A percentile compares a stretch with the other conserved stretches of the same genome.
Evolutionary conservation across 2,888 invertebrate genomes (phyloP).

Genomic region (Drosophila kuntzei): DNA sequence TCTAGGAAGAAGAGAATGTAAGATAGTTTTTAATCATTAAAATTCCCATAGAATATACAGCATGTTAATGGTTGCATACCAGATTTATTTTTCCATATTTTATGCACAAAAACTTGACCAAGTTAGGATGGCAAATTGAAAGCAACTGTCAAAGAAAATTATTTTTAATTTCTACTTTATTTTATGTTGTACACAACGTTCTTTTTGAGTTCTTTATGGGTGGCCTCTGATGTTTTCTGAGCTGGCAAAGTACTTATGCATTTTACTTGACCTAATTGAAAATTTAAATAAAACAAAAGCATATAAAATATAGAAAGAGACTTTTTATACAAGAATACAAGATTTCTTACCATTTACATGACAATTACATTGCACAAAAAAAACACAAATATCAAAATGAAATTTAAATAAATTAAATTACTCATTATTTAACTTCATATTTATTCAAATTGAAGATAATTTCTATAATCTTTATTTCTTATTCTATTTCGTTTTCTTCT

Average conservation of each 20-base stretch:
- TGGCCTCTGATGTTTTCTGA: not conserved
- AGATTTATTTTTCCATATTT: not conserved
- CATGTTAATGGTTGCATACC: too few relatives aligned
- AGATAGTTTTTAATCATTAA: too few relatives aligned
- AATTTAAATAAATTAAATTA: not conserved
- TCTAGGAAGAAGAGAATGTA: too few relatives aligned
- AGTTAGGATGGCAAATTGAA: not conserved
- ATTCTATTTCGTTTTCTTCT: too few relatives aligned
- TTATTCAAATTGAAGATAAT: too few relatives aligned
- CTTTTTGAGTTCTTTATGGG: conserved; percentile 1
- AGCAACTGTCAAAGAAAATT: not conserved
- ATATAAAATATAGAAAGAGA: not conserved
- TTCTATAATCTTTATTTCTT: too few relatives aligned
- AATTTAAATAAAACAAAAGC: not conserved
- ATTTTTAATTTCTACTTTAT: conserved; percentile 4
- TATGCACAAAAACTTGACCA: not conserved
- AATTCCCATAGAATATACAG: too few relatives aligned
- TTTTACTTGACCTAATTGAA: conserved; percentile 9
- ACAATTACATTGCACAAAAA: conserved; percentile 1
- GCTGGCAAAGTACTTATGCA: conserved; percentile 1
- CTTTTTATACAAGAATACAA: too few relatives aligned
- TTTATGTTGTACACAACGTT: conserved; percentile 1
- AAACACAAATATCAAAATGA: not conserved
- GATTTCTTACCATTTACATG: not conserved
- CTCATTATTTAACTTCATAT: too few relatives aligned